A percentile compares a stretch with the other conserved stretches of the same genome.
Evolutionary conservation across 2,797 vertebrate species (phyloP).

Genomic region (Hemibagrus guttatus): DNA sequence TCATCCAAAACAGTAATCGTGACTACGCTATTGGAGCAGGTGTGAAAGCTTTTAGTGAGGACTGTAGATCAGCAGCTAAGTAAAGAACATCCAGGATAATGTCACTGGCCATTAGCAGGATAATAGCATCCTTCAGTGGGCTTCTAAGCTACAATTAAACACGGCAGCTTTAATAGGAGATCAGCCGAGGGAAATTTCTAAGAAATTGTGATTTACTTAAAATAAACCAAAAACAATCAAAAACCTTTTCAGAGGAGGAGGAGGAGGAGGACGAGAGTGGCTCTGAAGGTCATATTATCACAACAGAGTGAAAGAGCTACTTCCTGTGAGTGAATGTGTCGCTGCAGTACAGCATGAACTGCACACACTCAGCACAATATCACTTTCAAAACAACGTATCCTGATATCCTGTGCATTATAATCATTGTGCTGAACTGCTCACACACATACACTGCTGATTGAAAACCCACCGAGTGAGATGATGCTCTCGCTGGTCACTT

Average conservation of each 20-base stretch:
- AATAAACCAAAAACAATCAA: constrained; percentile 25
- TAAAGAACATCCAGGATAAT: constrained; percentile 42
- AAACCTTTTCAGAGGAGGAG: neutral
- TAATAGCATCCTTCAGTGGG: constrained; percentile 47
- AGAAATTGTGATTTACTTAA: constrained; percentile 6
- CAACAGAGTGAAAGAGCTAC: neutral
- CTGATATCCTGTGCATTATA: neutral
- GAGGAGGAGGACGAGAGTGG: constrained; percentile 25
- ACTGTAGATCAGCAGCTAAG: constrained; percentile 29
- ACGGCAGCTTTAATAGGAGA: constrained; percentile 19
- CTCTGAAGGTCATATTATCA: constrained; percentile 31
- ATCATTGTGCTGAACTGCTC: neutral
- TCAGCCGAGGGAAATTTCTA: neutral
- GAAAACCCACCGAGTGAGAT: neutral
- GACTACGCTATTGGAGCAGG: neutral
- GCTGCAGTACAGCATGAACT: constrained; percentile 7
- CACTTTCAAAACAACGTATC: neutral
- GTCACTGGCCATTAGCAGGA: constrained; percentile 42
- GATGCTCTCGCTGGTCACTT: neutral
- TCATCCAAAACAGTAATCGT: neutral
- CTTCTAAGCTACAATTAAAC: constrained; percentile 51
- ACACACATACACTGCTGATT: neutral
- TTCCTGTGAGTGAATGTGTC: constrained; percentile 25
- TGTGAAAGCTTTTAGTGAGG: constrained; percentile 51
- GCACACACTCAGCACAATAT: constrained; percentile 18